Percentiles rank a stretch among this genome's conserved stretches.
Conservation (phyloP, 2,888 invertebrate genomes). For the Eupithecia pulchellata region DNA sequence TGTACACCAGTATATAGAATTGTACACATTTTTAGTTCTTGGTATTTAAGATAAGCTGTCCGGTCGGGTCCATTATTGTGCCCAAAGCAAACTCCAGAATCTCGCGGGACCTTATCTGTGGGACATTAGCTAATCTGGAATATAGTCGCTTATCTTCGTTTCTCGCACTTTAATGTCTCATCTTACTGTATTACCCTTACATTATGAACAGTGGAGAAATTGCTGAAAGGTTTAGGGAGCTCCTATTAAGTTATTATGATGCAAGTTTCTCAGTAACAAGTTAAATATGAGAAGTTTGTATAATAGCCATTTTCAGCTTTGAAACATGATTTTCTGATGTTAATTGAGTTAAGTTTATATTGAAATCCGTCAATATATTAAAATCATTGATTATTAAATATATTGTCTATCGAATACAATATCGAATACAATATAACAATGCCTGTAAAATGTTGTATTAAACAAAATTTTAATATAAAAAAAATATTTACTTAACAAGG, state of each 20-base stretch:
- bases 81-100: slow-evolving; percentile 28
- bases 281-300: not conserved
- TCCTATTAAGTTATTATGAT: not conserved
- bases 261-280: not conserved
- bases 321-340: too few relatives aligned
- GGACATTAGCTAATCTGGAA: slow-evolving; percentile 34
- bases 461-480: too few relatives aligned
- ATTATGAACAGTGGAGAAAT: slow-evolving; percentile 1
- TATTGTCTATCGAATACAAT: too few relatives aligned
- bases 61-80: slow-evolving; percentile 2
- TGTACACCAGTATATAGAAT: not conserved
- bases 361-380: too few relatives aligned
- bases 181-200: slow-evolving; percentile 24
- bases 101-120: slow-evolving; percentile 26
- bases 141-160: slow-evolving; percentile 28
- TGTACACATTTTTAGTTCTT: not conserved
- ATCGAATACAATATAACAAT: too few relatives aligned
- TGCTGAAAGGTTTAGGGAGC: not conserved
- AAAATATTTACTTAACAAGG: too few relatives aligned
- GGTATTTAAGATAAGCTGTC: slow-evolving; percentile 7
- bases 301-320: not conserved
- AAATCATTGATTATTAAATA: too few relatives aligned
- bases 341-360: too few relatives aligned
- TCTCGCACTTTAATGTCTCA: slow-evolving; percentile 23
- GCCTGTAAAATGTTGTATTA: too few relatives aligned